Percentiles rank a stretch among this genome's conserved stretches.
Conservation (phyloP, 1,140 invertebrate genomes). For the Paracyclopina nana region DNA sequence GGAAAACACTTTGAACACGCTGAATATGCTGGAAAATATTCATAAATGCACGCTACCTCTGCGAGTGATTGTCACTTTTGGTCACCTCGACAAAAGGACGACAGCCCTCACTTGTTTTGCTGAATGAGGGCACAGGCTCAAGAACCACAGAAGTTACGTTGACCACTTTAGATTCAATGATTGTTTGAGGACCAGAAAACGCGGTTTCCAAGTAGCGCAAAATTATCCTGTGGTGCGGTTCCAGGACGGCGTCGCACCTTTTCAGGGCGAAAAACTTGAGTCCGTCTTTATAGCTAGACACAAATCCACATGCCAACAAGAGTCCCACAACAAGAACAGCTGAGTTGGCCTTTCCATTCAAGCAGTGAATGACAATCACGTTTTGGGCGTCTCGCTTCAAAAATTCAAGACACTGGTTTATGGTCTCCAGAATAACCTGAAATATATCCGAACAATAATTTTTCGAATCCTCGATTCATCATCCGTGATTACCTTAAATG, state of each 20-base stretch:
- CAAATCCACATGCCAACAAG: neutral
- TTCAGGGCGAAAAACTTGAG: neutral
- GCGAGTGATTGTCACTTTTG: too few relatives aligned
- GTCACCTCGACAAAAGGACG: neutral
- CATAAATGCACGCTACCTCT: too few relatives aligned
- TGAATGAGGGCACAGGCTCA: slow-evolving; percentile 8
- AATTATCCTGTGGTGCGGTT: neutral
- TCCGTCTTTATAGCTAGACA: neutral
- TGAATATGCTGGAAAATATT: too few relatives aligned
- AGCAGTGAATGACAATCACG: slow-evolving; percentile 13
- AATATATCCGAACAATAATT: too few relatives aligned
- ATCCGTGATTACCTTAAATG: too few relatives aligned
- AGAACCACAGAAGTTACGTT: neutral
- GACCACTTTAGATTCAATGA: neutral
- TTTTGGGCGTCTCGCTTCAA: slow-evolving; percentile 4
- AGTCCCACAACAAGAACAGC: neutral
- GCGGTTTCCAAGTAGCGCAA: neutral
- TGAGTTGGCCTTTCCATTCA: slow-evolving; percentile 14
- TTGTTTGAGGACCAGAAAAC: too few relatives aligned
- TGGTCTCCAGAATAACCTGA: neutral
- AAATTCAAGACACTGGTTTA: neutral
- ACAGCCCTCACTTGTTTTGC: neutral
- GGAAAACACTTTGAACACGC: too few relatives aligned
- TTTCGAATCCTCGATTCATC: too few relatives aligned
- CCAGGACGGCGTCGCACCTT: neutral